Percentiles rank a stretch among this genome's conserved stretches.
These are phyloP conservation scores for Chouioia cunea DNA, from an alignment of 2,888 invertebrate species.

Conservation along the genomic window DNA sequence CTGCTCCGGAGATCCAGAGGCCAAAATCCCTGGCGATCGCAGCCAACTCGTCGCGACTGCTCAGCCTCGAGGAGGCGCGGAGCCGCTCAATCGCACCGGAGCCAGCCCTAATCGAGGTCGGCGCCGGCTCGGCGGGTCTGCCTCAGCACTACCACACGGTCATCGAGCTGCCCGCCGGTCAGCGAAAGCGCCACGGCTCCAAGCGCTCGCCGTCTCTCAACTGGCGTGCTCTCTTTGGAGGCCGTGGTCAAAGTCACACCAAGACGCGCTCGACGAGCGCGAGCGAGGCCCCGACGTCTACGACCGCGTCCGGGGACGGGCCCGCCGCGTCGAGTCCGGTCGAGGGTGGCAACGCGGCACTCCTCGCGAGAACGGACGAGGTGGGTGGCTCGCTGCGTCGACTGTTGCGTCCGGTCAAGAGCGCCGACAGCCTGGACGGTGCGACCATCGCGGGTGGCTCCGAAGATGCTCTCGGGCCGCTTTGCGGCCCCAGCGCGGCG, in stretches of 20 bases:
- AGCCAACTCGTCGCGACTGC: slow-evolving; percentile 89
- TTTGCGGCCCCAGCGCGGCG: slow-evolving; percentile 62
- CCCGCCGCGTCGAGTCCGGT: not conserved
- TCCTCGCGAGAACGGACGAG: not conserved
- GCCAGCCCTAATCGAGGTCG: slow-evolving; percentile 81
- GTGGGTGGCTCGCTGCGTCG: slow-evolving; percentile 61
- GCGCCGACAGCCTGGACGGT: slow-evolving; percentile 76
- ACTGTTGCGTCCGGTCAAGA: slow-evolving; percentile 75
- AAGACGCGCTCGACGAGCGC: slow-evolving; percentile 4
- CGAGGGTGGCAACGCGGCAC: not conserved
- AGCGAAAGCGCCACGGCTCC: slow-evolving; percentile 75
- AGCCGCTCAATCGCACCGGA: slow-evolving; percentile 75
- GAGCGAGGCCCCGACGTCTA: slow-evolving; percentile 1
- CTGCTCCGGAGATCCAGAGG: slow-evolving; percentile 19
- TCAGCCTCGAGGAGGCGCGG: slow-evolving; percentile 90
- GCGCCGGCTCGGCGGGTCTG: slow-evolving; percentile 83
- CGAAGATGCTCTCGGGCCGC: slow-evolving; percentile 61
- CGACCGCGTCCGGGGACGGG: slow-evolving; percentile 1
- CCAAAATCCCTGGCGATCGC: slow-evolving; percentile 94
- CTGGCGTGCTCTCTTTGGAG: slow-evolving; percentile 84
- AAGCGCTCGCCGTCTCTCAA: slow-evolving; percentile 79
- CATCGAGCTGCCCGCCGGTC: slow-evolving; percentile 90
- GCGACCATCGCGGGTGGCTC: slow-evolving; percentile 71
- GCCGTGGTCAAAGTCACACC: slow-evolving; percentile 51
- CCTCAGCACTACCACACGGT: slow-evolving; percentile 91